Base-by-base conservation (phyloP, 2,113 vertebrate genomes). In the Scopus umbretta region DNA sequence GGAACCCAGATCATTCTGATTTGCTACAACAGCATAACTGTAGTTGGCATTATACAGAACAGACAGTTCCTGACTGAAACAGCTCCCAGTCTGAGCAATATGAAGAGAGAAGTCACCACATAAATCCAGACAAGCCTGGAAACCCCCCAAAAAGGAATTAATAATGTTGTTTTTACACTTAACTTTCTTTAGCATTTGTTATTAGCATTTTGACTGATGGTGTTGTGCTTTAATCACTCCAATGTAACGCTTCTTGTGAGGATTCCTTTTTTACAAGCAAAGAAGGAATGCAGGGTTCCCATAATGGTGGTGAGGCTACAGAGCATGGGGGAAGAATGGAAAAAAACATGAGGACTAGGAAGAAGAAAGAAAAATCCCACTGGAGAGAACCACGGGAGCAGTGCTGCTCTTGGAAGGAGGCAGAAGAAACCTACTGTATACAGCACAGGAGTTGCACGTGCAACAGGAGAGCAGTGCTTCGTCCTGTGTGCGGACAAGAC, bases 231-330 rank as follows among this genome's bases (percentile, higher is more conserved):
- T 94, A 91, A 87, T 90, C 71, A 61, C 70, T 65, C 21, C 36
- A 75, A 70, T 68, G 42, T 62, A 92, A 89, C 1, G 4, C 42
- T 87, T 85, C 58, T 85, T 91, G 58, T 73, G 71, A 85, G 55
- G 74, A 87, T 29, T 85, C 20, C 21, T 50, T 84, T 91, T 71
- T 82, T 49, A 91, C 0, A 6, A 90, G 74, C 53, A 80, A 36
- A 94, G 83, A 72, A 89, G 50, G 80, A 91, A 97, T 88, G 76
- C 84, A 91, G 53, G 62, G 73, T 76, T 94, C 76, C 62, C 80
- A 85, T 84, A 20, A 72, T 36, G 62, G 78, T 67, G 62, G 62
- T 88, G 53, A 95, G 53, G 87, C 74, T 88, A 82, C 59, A 42
- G 62, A 90, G 62, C n/a, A 16, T 16, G 22, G 40, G 19, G 40